Evolutionary conservation across 2,888 invertebrate species (phyloP).

Genomic region (Nycteola revayana): DNA sequence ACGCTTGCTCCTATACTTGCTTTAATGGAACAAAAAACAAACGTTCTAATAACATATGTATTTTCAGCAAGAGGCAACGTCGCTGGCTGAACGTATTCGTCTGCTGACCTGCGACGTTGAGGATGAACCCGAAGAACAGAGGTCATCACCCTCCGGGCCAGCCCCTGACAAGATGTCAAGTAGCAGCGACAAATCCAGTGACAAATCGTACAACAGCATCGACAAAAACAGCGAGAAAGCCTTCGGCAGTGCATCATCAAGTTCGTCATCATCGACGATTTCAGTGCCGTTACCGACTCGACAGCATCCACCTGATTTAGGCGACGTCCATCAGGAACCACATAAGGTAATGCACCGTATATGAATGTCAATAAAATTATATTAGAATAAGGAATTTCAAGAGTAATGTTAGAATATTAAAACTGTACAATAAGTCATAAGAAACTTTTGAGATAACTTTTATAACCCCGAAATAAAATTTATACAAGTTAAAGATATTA

Average conservation of each 20-base stretch:
- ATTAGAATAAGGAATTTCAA: no score
- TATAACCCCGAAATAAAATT: no score
- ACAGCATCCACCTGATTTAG: slow-evolving; percentile 66
- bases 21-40: no score
- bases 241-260: slow-evolving; percentile 79
- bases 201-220: slow-evolving; percentile 80
- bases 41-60: slow-evolving; percentile 1
- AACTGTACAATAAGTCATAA: no score
- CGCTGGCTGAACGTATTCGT: slow-evolving; percentile 92
- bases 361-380: no score
- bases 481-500: no score
- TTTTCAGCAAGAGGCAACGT: slow-evolving; percentile 84
- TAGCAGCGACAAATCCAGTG: slow-evolving; percentile 70
- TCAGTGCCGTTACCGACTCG: slow-evolving; percentile 57
- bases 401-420: no score
- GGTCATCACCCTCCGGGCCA: slow-evolving; percentile 86
- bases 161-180: slow-evolving; percentile 84
- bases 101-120: slow-evolving; percentile 93
- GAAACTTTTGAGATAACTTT: no score
- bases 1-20: no score
- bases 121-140: slow-evolving; percentile 81
- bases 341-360: slow-evolving; percentile 56
- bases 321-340: slow-evolving; percentile 67
- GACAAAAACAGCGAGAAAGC: slow-evolving; percentile 76
- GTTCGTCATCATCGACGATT: slow-evolving; percentile 69